Conservation (phyloP, 2,113 vertebrate genomes). For the Urocolius indicus region DNA sequence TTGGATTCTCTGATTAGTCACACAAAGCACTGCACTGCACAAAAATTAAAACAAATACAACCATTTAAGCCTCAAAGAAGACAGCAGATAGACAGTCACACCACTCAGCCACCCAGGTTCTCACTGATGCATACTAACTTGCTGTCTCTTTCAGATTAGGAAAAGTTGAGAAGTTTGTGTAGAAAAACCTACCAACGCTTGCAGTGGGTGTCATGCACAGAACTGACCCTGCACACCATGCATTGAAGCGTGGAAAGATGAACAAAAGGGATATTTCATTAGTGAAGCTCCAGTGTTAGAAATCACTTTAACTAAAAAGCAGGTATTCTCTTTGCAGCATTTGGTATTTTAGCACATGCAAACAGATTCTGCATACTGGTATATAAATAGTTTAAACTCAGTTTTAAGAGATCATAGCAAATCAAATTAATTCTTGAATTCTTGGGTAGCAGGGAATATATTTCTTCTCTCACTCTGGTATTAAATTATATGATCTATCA, state of each 20-base stretch:
- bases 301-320: slow-evolving; percentile 74
- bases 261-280: slow-evolving; percentile 84
- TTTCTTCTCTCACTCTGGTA: neutral
- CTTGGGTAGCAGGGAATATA: slow-evolving; percentile 49
- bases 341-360: slow-evolving; percentile 75
- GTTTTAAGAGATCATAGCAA: slow-evolving; percentile 60
- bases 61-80: slow-evolving; percentile 47
- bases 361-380: slow-evolving; percentile 48
- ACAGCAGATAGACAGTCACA: slow-evolving; percentile 58
- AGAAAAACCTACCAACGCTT: slow-evolving; percentile 86
- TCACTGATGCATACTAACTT: slow-evolving; percentile 67
- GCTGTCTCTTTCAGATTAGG: slow-evolving; percentile 67
- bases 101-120: slow-evolving; percentile 63
- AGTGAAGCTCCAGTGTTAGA: slow-evolving; percentile 78
- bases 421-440: slow-evolving; percentile 74
- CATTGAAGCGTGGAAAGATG: slow-evolving; percentile 84
- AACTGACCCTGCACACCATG: slow-evolving; percentile 85
- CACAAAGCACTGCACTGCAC: slow-evolving; percentile 41
- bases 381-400: slow-evolving; percentile 45
- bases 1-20: slow-evolving; percentile 49
- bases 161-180: slow-evolving; percentile 77
- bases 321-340: slow-evolving; percentile 66
- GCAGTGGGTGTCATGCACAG: slow-evolving; percentile 86
- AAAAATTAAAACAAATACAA: slow-evolving; percentile 59
- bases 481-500: neutral